Evolutionary conservation across 2,888 invertebrate genomes (phyloP), one percentile per base, ranked within the genome.

Genomic region (Augiades crinisus): DNA sequence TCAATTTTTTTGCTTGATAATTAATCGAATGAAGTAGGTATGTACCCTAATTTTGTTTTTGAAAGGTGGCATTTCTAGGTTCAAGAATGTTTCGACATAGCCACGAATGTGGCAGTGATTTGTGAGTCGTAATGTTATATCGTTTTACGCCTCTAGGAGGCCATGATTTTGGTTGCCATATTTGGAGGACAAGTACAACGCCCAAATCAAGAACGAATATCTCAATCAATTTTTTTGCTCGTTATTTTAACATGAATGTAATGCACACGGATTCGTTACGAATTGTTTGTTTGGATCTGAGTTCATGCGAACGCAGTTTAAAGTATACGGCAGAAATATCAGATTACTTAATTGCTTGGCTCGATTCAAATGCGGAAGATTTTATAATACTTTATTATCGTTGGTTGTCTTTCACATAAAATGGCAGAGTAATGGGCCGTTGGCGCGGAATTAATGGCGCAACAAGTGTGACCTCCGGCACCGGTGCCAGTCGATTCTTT

Each of bases 381-480:
- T 47, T 46, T 52, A 38, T 34, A 31, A 24, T 55, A 76, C 81
- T 45, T 72, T 77, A 76, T 79, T 75, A 75, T 62, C 67, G 70
- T 70, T 70, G 70, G 77, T n/a, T 77, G 75, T 78, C 73, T 74
- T 63, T 72, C 75, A 72, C 75, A 71, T 81, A 76, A 82, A 81
- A 65, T 67, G 47, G 65, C 58, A 67, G 76, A 80, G 61, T 79
- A 81, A 82, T 79, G 65, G 71, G 62, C 65, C 61, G 72, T 79
- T 74, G 68, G 70, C 69, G 68, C 67, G 62, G 63, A 76, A 77
- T 82, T 75, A 75, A 80, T 80, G 75, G 68, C 63, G 59, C 67
- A 63, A 68, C 70, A 67, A 67, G 60, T 54, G 55, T 70, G 78
- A 77, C 81, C 81, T 81, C 71, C 71, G 66, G 47, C 58, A 45